A percentile compares a stretch with the other conserved stretches of the same genome.
These are phyloP conservation scores for Leptothorax acervorum DNA, from an alignment of 2,888 invertebrate genomes.

Conservation along the genomic window DNA sequence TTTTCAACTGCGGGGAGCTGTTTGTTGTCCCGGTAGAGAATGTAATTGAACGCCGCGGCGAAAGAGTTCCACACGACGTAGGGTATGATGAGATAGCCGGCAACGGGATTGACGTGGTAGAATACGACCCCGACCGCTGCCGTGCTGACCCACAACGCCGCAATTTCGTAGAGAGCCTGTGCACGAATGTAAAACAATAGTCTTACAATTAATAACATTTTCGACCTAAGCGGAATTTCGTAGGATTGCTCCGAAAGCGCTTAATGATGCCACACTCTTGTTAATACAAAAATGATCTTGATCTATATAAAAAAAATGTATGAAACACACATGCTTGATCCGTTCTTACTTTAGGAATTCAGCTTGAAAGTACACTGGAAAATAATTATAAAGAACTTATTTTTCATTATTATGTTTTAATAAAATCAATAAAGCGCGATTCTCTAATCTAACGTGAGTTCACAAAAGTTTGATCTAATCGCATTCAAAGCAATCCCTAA, in stretches of 20 bases:
- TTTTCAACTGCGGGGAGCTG: conserved; percentile 67
- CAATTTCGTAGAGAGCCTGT: conserved; percentile 89
- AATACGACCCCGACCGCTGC: conserved; percentile 88
- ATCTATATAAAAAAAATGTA: too few species aligned
- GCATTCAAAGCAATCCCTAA: not conserved
- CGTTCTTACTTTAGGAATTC: not conserved
- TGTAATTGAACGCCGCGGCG: conserved; percentile 90
- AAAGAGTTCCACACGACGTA: conserved; percentile 92
- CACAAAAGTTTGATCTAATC: not conserved
- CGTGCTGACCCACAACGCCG: conserved; percentile 88
- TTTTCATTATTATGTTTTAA: not conserved
- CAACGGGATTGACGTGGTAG: conserved; percentile 88
- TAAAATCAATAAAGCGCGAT: not conserved
- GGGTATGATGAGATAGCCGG: conserved; percentile 90
- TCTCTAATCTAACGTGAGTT: not conserved
- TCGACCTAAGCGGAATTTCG: not conserved
- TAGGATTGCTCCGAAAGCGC: not conserved
- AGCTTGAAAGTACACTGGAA: not conserved
- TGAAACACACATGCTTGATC: not conserved
- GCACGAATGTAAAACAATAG: conserved; percentile 35
- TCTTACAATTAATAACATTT: conserved; percentile 19
- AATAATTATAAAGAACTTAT: not conserved
- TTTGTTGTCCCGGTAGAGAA: conserved; percentile 88
- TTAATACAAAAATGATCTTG: not conserved
- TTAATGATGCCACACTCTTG: not conserved